Percentiles rank a stretch among this genome's conserved stretches.
Conservation (phyloP, 2,113 vertebrate genomes). For the Nettapus auritus region DNA sequence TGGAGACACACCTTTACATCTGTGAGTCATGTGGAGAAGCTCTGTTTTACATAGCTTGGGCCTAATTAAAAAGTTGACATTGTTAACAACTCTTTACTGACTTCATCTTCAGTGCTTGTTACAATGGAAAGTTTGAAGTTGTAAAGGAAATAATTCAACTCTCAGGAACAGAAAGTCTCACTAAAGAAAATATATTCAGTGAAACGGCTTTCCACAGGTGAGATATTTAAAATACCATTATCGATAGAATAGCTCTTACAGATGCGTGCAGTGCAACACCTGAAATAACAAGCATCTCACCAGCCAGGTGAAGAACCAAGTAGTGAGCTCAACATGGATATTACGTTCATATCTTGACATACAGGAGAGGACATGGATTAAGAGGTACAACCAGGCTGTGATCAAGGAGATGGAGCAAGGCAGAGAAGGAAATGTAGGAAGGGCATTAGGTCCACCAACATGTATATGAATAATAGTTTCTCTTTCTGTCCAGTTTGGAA, state of each 20-base stretch:
- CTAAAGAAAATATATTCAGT: slow-evolving; percentile 96
- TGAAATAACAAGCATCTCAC: accelerated
- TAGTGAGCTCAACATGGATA: neutral
- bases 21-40: slow-evolving; percentile 76
- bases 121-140: slow-evolving; percentile 88
- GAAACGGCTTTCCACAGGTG: slow-evolving; percentile 95
- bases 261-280: accelerated
- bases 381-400: neutral
- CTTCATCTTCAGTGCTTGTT: slow-evolving; percentile 85
- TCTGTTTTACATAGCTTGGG: accelerated
- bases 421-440: neutral
- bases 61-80: accelerated
- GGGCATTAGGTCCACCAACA: slow-evolving; percentile 1
- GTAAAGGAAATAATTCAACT: slow-evolving; percentile 89
- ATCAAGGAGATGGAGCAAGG: neutral
- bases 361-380: neutral
- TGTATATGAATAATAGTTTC: neutral
- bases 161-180: slow-evolving; percentile 89
- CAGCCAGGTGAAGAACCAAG: neutral
- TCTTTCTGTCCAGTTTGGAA: neutral
- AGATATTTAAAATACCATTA: neutral
- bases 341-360: neutral
- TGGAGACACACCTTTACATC: slow-evolving; percentile 90
- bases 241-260: neutral
- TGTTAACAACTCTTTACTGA: neutral